Base-by-base conservation (phyloP, 2,113 vertebrate genomes). In the Gopherus flavomarginatus region DNA sequence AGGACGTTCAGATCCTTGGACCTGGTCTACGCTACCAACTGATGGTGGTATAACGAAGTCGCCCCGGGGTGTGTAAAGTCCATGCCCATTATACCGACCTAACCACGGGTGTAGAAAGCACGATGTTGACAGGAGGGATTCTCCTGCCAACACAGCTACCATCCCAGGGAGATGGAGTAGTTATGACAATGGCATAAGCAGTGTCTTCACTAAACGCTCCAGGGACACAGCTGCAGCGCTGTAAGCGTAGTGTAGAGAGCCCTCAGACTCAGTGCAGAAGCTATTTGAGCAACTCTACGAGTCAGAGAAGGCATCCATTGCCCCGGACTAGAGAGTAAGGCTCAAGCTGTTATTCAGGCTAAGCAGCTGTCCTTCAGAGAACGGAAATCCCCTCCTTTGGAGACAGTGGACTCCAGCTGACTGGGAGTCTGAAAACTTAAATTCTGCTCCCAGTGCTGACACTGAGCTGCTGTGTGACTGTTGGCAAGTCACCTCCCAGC, bases 221-320 rank as follows among this genome's bases (percentile, higher is more conserved):
- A 17, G 14, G 31, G 57, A 29, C 1, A 7, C 7, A 65, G 62
- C 31, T 17, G 31, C 62, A 35, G 31, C 6, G 31, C 62, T 35
- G 31, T 35, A 31, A 31, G 31, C 35, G 31, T 5, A 35, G 31
- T 35, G 62, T 35, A 65, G 29, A 35, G 17, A 35, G 31, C 29
- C 59, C 26, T 59, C 57, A 29, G 26, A 29, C 59, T 31, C 54
- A 44, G 52, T 13, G 1, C 0, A 0, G 0, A 57, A 29, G 53
- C 62, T 11, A 72, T 42, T 9, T 42, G 38, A 75, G n/a, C 31
- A 17, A n/a, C 65, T 11, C 14, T 11, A 16, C 6, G 16, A n/a
- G 65, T 69, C 35, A 69, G 17, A 69, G 65, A 69, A 69, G 65
- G 7, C 21, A 38, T 42, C 21, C 19, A 11, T 4, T 11, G 5